Evolutionary conservation across 2,113 vertebrate species (phyloP), one percentile per base, ranked within the genome.

Genomic region (Platysteira castanea): DNA sequence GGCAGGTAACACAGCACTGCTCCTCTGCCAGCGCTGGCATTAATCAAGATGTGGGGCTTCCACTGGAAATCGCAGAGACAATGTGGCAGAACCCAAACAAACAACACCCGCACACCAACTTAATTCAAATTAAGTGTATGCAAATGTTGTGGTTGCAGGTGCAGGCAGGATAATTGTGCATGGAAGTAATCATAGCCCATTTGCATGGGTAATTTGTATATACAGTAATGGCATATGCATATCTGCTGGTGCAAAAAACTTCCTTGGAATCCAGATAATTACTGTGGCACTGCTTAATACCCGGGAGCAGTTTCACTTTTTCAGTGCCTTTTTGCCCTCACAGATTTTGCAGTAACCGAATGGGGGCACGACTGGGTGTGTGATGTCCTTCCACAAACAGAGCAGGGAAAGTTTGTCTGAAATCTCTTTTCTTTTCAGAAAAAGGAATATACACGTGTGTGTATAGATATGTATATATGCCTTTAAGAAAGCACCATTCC

Each of bases 171-270:
- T 97, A 96, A 95, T 89, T 89, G 56, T 89, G 61, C 1, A 0
- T 93, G 89, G 77, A 91, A 95, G 94, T 87, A 84, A 95, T 87
- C 91, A 79, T 76, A 79, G 61, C 56, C 68, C 52, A 94, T 94
- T 93, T 96, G 87, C 94, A 93, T 91, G 61, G 80, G 20, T 88
- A 86, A 90, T 96, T 85, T 75, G 39, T 86, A 13, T 53, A 39
- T 60, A 46, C 71, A 71, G 64, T 37, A 81, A 71, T 88, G 90
- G 47, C 68, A 81, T 69, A 20, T 81, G 68, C 59, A 42, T 60
- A 83, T 69, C 59, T 63, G 15, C 54, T 91, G 57, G 15, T 91
- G 82, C 42, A 86, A 70, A 70, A 80, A 78, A 21, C 46, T 35
- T 73, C 17, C 49, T 42, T 74, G 52, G n/a, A 75, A 84, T 67